Evolutionary conservation across 2,888 invertebrate species (phyloP).

Genomic region (Ephialtes manifestator): DNA sequence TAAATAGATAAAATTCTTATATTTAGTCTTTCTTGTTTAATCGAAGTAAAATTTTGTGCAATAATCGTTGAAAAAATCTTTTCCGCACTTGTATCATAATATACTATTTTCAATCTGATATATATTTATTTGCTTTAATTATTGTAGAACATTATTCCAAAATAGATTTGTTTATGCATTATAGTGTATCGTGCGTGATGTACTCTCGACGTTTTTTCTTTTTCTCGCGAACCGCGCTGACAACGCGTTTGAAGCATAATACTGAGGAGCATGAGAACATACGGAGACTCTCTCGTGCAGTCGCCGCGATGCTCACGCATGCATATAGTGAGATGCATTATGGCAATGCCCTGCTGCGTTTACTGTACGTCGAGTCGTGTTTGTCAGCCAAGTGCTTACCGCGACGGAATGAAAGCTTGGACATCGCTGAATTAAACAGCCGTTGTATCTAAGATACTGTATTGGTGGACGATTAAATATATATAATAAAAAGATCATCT

Average conservation of each 20-base stretch:
- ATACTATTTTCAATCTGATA: too few relatives aligned
- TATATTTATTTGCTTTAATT: too few relatives aligned
- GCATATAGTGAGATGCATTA: constrained; percentile 38
- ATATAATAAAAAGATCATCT: constrained; percentile 29
- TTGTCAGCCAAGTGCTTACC: constrained; percentile 35
- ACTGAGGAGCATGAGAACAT: constrained; percentile 4
- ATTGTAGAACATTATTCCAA: too few relatives aligned
- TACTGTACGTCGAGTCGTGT: constrained; percentile 32
- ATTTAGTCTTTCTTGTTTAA: too few relatives aligned
- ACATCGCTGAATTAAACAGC: constrained; percentile 27
- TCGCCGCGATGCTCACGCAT: constrained; percentile 15
- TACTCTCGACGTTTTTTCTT: too few relatives aligned
- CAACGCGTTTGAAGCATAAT: constrained; percentile 48
- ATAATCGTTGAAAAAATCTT: too few relatives aligned
- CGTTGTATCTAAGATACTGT: constrained; percentile 7
- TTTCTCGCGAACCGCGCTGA: constrained; percentile 26
- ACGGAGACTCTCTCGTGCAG: background rate
- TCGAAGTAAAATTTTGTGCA: too few relatives aligned
- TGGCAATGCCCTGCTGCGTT: constrained; percentile 18
- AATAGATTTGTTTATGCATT: too few relatives aligned
- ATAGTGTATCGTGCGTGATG: background rate
- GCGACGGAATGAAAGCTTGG: constrained; percentile 29
- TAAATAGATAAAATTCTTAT: too few relatives aligned
- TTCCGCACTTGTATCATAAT: too few relatives aligned
- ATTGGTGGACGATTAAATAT: background rate